Conservation (phyloP, 1,140 invertebrate species). For the Anastrepha obliqua region DNA sequence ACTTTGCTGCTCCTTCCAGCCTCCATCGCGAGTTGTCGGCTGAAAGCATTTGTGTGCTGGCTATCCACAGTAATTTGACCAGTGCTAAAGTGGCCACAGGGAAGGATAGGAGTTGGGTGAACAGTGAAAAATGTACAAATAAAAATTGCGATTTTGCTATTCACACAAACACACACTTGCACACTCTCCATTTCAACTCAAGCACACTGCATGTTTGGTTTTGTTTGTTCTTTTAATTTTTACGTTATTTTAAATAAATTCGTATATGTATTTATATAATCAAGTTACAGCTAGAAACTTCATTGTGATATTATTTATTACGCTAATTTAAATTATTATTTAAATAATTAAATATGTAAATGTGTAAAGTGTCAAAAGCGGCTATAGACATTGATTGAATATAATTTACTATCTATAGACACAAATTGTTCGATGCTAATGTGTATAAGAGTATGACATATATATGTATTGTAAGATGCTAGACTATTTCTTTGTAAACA, state of each 20-base stretch:
- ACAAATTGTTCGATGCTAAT: not conserved
- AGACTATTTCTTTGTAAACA: too few relatives aligned
- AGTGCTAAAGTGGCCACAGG: not conserved
- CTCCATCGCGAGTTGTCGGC: not conserved
- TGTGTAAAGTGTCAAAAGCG: not conserved
- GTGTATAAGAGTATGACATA: not conserved
- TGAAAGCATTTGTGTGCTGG: not conserved
- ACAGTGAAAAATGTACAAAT: not conserved
- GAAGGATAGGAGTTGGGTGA: not conserved
- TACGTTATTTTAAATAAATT: not conserved
- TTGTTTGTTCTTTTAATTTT: conserved; percentile 16
- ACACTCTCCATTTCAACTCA: not conserved
- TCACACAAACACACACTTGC: not conserved
- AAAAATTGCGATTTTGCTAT: not conserved
- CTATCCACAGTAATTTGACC: not conserved
- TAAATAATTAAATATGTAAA: conserved; percentile 12
- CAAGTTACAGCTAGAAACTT: conserved; percentile 35
- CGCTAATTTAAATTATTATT: conserved; percentile 46
- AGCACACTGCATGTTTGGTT: not conserved
- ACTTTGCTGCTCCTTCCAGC: not conserved
- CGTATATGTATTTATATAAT: not conserved
- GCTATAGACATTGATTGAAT: conserved; percentile 17
- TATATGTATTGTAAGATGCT: too few relatives aligned
- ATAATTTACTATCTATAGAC: not conserved
- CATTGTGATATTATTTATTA: conserved; percentile 53